Conservation (phyloP, 2,797 vertebrate genomes). For the Channallabes apus region DNA sequence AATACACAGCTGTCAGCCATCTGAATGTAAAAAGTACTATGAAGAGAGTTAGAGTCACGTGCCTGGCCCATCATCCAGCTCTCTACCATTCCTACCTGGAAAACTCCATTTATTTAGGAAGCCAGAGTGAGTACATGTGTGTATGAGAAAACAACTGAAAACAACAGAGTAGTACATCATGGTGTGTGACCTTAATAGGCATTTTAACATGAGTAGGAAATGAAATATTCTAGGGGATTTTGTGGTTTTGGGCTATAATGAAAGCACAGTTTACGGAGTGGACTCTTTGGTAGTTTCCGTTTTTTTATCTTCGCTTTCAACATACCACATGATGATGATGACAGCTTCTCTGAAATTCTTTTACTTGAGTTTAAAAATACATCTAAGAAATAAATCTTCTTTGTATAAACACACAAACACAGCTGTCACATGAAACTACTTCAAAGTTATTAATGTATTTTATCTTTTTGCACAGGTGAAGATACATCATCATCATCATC, state of each 20-base stretch:
- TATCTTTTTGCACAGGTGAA: constrained; percentile 5
- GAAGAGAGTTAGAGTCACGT: constrained; percentile 63
- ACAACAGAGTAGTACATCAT: constrained; percentile 9
- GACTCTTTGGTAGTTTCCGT: constrained; percentile 46
- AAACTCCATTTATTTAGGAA: constrained; percentile 59
- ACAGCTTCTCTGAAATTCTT: constrained; percentile 18
- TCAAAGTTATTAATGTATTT: neutral
- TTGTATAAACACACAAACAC: neutral
- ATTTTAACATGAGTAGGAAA: constrained; percentile 47
- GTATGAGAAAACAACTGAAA: constrained; percentile 23
- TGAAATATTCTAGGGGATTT: constrained; percentile 48
- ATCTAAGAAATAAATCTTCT: neutral
- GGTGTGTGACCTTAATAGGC: constrained; percentile 15
- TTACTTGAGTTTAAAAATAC: too few relatives aligned
- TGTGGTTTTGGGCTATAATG: constrained; percentile 50
- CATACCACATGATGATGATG: constrained; percentile 50
- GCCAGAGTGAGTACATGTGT: constrained; percentile 63
- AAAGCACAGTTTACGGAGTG: constrained; percentile 49
- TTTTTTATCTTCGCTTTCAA: constrained; percentile 31
- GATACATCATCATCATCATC: constrained; percentile 20
- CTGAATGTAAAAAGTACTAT: constrained; percentile 49
- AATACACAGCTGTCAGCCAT: constrained; percentile 43
- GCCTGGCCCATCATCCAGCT: constrained; percentile 63
- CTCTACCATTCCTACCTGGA: constrained; percentile 47
- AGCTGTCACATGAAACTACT: neutral